Conservation (phyloP, 2,113 vertebrate genomes). For the Typhlomys cinereus region DNA sequence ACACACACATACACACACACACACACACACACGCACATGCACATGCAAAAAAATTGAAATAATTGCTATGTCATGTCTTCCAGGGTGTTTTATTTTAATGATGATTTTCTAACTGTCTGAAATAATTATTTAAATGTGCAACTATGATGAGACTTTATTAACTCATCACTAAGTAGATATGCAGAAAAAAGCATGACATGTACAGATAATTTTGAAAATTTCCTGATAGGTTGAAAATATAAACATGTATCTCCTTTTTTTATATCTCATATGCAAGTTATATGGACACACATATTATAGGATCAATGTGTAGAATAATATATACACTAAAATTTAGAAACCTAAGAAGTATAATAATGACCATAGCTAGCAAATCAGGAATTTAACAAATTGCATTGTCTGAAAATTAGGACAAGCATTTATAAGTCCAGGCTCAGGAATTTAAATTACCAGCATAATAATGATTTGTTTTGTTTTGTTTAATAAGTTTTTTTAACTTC, state of each 20-base stretch:
- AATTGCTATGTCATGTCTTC: background rate
- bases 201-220: too few species aligned
- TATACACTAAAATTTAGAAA: constrained; percentile 23
- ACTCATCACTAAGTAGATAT: too few species aligned
- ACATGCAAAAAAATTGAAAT: too few species aligned
- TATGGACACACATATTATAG: background rate
- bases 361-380: background rate
- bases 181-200: too few species aligned
- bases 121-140: background rate
- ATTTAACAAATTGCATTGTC: background rate
- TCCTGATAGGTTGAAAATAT: too few species aligned
- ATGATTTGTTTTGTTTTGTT: background rate
- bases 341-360: background rate
- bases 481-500: background rate
- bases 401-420: background rate
- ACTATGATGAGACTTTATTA: background rate
- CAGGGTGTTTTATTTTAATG: background rate
- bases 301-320: background rate
- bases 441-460: background rate
- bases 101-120: background rate
- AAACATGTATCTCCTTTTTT: too few species aligned
- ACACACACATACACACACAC: too few species aligned
- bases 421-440: background rate
- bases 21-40: too few species aligned
- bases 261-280: background rate